A percentile compares a stretch with the other conserved stretches of the same genome.
Conservation (phyloP, 2,888 invertebrate species). For the Athalia cordata region DNA sequence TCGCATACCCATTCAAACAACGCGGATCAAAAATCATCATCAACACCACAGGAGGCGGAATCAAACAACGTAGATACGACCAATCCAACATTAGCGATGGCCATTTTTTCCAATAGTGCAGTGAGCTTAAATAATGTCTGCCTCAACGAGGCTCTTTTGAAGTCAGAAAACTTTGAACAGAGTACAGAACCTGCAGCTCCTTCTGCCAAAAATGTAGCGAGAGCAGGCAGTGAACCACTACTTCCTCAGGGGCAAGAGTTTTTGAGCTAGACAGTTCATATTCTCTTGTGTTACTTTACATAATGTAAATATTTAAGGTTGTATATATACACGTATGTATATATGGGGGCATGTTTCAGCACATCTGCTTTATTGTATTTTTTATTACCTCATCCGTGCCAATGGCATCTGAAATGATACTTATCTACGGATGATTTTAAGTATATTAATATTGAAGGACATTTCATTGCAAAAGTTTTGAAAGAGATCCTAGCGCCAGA, state of each 20-base stretch:
- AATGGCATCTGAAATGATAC: background rate
- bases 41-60: conserved; percentile 51
- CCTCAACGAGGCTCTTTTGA: conserved; percentile 84
- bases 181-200: conserved; percentile 51
- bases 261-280: background rate
- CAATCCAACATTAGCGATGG: conserved; percentile 80
- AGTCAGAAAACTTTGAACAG: conserved; percentile 69
- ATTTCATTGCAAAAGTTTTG: conserved; percentile 5
- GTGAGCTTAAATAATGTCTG: conserved; percentile 89
- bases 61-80: conserved; percentile 72
- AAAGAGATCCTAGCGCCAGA: background rate
- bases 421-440: background rate
- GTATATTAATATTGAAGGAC: background rate
- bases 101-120: conserved; percentile 91
- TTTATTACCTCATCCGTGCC: too few species aligned
- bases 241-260: conserved; percentile 57
- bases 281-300: conserved; percentile 25
- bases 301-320: conserved; percentile 11
- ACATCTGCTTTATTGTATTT: background rate
- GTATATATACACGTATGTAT: conserved; percentile 7
- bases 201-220: conserved; percentile 58
- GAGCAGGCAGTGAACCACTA: conserved; percentile 64
- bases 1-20: conserved; percentile 70
- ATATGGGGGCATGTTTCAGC: conserved; percentile 7
- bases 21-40: conserved; percentile 69